Base-by-base conservation (phyloP, 2,113 vertebrate genomes). In the Syngnathus scovelli region DNA sequence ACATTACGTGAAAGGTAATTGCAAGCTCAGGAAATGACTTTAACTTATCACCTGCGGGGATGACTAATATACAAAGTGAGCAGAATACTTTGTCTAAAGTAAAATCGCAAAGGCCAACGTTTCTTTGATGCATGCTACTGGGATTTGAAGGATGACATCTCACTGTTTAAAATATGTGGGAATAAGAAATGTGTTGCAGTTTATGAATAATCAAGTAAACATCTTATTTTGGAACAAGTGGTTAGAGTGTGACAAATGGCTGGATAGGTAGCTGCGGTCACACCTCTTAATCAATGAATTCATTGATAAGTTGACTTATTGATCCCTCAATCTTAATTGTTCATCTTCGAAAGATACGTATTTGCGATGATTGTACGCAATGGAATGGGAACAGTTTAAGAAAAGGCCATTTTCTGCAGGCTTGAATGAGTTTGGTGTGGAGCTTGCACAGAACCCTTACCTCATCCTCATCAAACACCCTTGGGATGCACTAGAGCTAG, bases 1-100 rank as follows among this genome's bases (percentile, higher is more conserved):
- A 37, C 64, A 76, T 72, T n/a, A 73, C 54, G 64, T 67, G 6
- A 52, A 74, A 78, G 62, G 46, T 76, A 81, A 68, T 79, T 82
- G 61, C 66, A 61, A 72, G 72, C 77, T 79, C 67, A 76, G 44
- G 61, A 66, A 67, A 39, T 77, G 11, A 13, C 64, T 69, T 67
- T 19, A 61, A 71, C 39, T 48, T 48, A 12, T 60, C 52, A 56
- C 46, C 49, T 71, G 54, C 39, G 13, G 56, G 10, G 75, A 43
- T 65, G 69, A 67, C 61, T 41, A 36, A 18, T 10, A 6, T 63
- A 27, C 5, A 18, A 66, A 64, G 72, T 69, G 43, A 75, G 7
- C 44, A 52, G 49, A 76, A 13, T 15, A 48, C 44, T 48, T 48
- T 48, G 44, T 16, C 44, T 15, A 18, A 48, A 6, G 13, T 5